Base-by-base conservation (phyloP, 2,113 vertebrate species). In the Meleagris gallopavo region DNA sequence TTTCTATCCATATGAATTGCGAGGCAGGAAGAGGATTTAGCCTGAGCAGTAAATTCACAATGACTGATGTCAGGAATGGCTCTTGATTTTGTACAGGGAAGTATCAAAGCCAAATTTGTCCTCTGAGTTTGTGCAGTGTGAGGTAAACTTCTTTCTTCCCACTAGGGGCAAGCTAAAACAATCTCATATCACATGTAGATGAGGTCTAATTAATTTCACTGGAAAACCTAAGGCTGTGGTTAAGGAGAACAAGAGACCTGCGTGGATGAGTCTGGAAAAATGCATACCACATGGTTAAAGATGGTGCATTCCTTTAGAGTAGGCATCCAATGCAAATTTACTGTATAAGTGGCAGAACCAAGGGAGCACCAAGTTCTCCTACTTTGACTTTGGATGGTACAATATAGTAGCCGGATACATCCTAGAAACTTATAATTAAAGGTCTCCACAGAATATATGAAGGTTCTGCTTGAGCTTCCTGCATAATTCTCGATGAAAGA, bases 401-500 rank as follows among this genome's bases (percentile, higher is more conserved):
- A 46, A 60, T 91, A 50, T 7, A 75, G 57, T 82, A 76, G 69
- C 78, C 83, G 71, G 43, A 87, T 83, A 55, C 36, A 57, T 43
- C 54, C 43, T 70, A 57, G 87, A 89, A 92, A 92, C 74, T 82
- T 92, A 69, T 73, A 94, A 96, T 94, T 92, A 92, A 95, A 93
- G 58, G 48, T 92, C 81, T 92, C 67, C 66, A 64, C 55, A 79
- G 89, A 94, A 89, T 89, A 64, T 74, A 57, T 52, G 75, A 94
- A 85, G 79, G 67, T 71, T 95, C 69, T 90, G 32, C 89, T 65
- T 93, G 82, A 83, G 75, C 60, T 93, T 95, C 82, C 88, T 95
- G 90, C 69, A 86, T 93, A 94, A 95, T 95, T 96, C 75, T 91
- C 64, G 74, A 67, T 73, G 71, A 94, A 91, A 67, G 50, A 48